Conservation (phyloP, 2,888 invertebrate species). For the Cryptus viduatorius region DNA sequence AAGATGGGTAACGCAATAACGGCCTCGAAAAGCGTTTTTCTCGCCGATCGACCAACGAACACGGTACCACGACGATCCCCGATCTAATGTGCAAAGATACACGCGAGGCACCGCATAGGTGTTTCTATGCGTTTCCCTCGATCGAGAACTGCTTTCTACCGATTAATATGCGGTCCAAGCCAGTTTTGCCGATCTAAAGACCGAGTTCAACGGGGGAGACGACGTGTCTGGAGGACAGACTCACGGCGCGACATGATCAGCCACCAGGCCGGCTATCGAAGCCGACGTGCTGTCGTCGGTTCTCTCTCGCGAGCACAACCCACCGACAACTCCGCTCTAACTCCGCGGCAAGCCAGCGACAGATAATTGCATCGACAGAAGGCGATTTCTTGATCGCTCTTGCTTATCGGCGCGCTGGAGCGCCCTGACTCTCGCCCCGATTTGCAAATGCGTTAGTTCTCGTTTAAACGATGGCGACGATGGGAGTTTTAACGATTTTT, state of each 20-base stretch:
- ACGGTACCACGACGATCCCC: not conserved
- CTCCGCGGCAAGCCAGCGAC: conserved; percentile 44
- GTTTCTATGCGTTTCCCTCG: conserved; percentile 57
- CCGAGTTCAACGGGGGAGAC: conserved; percentile 48
- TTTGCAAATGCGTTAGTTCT: conserved; percentile 28
- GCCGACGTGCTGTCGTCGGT: conserved; percentile 55
- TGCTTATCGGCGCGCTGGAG: conserved; percentile 49
- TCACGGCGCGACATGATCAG: conserved; percentile 70
- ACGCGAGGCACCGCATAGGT: conserved; percentile 9
- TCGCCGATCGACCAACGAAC: conserved; percentile 31
- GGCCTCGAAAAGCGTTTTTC: conserved; percentile 31
- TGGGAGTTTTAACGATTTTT: conserved; percentile 10
- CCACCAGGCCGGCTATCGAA: conserved; percentile 35
- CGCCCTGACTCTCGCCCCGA: not conserved
- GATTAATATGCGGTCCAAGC: conserved; percentile 77
- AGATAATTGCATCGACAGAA: conserved; percentile 66
- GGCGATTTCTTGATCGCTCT: conserved; percentile 63
- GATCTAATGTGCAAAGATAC: conserved; percentile 20
- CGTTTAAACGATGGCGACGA: conserved; percentile 24
- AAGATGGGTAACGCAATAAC: conserved; percentile 27
- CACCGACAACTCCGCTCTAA: conserved; percentile 52
- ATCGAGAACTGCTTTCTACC: conserved; percentile 75
- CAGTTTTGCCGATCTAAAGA: conserved; percentile 70
- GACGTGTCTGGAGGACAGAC: conserved; percentile 54
- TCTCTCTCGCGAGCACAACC: conserved; percentile 17